Evolutionary conservation across 23 tunicate species (phyloP), one percentile per base, ranked within the genome.

Genomic region (Aplidium turbinatum): DNA sequence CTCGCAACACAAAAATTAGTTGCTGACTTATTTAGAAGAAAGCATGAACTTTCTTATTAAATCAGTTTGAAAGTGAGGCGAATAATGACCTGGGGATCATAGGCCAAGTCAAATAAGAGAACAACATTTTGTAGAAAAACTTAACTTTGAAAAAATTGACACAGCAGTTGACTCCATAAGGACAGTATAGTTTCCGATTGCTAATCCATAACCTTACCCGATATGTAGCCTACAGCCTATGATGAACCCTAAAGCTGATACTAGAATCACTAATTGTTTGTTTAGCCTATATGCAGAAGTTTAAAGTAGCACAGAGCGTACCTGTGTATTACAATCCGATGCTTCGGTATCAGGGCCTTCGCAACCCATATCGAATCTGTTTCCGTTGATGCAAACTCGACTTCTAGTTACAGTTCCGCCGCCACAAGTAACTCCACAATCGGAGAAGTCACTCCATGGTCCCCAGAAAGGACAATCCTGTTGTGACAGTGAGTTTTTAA

Each of bases 281-380:
- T 42, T 42, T 42, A 42, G 13, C 13, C 9, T 42, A 42, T 42
- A 42, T 9, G 13, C 13, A 9, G 13, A 9, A 13, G 9, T 42
- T 42, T 13, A 42, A 9, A 42, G 9, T 13, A 13, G 13, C 9
- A 13, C 13, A 9, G 13, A 9, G 13, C 63, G 23, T 5, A 69
- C 78, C 42, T 56, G 48, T 7, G 21, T 16, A 21, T 69, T 68
- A 1, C 83, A 78, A 11, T 53, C 51, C 7, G 31, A 33, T 16
- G 5, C 36, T 7, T 77, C 51, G 4, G 31, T 45, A 19, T 32
- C 23, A 0, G 19, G 38, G 6, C 83, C 88, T 5, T 9, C 57
- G 32, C 86, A 81, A 11, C 86, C 86, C 11, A 34, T 56, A 13
- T 27, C 61, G 22, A 81, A 81, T 0, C 34, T 67, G 5, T 13